A percentile compares a stretch with the other conserved stretches of the same genome.
phyloP scores from a whole-genome alignment of 2,888 invertebrate species.

The Oligia latruncula region DNA sequence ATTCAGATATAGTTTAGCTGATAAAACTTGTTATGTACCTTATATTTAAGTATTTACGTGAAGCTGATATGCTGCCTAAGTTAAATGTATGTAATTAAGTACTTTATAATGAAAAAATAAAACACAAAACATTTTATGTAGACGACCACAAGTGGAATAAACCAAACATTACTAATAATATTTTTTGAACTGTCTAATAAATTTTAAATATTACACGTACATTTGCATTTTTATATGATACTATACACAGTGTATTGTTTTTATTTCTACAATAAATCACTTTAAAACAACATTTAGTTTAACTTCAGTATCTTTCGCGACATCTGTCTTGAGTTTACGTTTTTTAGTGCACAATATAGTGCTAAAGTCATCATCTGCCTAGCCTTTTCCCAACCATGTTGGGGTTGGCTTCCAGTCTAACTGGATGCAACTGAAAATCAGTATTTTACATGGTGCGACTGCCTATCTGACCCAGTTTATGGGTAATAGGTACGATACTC shows the following conservation, averaged over 20 bases:
- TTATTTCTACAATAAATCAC: conserved; percentile 50
- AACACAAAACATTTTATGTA: neutral
- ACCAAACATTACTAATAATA: conserved; percentile 28
- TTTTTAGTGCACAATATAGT: neutral
- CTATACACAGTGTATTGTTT: conserved; percentile 42
- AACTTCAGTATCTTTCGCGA: neutral
- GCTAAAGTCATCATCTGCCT: neutral
- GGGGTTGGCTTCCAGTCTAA: no score
- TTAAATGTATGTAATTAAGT: conserved; percentile 7
- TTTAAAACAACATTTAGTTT: conserved; percentile 33
- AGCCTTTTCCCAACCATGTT: no score
- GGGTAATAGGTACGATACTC: no score
- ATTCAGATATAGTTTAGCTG: neutral
- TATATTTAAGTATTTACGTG: conserved; percentile 14
- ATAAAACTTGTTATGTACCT: conserved; percentile 11
- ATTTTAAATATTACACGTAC: conserved; percentile 22
- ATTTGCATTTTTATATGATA: conserved; percentile 52
- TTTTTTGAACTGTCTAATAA: conserved; percentile 47
- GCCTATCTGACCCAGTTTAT: no score
- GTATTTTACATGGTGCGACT: no score
- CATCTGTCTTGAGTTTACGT: neutral
- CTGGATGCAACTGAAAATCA: no score
- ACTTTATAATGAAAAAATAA: conserved; percentile 1
- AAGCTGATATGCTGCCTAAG: conserved; percentile 44
- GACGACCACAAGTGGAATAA: neutral